Conservation (phyloP, 2,888 invertebrate species). For the Neria commutata region DNA sequence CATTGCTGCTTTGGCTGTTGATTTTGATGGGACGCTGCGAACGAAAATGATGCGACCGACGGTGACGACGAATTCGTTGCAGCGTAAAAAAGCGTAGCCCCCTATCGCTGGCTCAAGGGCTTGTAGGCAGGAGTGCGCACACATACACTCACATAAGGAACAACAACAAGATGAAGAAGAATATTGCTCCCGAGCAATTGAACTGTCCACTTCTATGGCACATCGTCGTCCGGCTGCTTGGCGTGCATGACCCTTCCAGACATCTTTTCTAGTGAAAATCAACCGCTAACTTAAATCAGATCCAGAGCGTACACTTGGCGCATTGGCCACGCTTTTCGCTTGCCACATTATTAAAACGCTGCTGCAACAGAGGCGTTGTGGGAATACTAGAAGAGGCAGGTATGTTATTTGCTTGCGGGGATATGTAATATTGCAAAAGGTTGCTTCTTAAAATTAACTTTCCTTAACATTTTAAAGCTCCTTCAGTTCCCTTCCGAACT, state of each 20-base stretch:
- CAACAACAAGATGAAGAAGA: not conserved
- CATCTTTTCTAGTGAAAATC: not conserved
- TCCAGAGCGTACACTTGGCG: not conserved
- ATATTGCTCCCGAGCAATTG: not conserved
- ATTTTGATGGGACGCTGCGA: no score
- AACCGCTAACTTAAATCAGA: not conserved
- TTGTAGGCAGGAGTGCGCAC: no score
- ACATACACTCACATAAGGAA: no score
- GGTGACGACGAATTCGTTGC: not conserved
- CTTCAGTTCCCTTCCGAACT: no score
- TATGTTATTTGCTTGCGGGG: no score
- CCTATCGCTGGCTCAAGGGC: not conserved
- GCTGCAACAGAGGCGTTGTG: no score
- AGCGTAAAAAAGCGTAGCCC: not conserved
- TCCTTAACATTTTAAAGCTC: no score
- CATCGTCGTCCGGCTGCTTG: not conserved
- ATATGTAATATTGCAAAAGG: no score
- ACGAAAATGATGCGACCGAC: not conserved
- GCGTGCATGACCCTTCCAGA: not conserved
- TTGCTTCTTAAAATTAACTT: no score
- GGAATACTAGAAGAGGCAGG: no score
- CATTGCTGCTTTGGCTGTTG: no score
- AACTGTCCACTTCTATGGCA: not conserved
- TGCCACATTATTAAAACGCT: not conserved
- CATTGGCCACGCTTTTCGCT: not conserved